Percentiles rank a stretch among this genome's conserved stretches.
Evolutionary conservation across 2,113 vertebrate genomes (phyloP).

Genomic region (Vulpes ferrilata): DNA sequence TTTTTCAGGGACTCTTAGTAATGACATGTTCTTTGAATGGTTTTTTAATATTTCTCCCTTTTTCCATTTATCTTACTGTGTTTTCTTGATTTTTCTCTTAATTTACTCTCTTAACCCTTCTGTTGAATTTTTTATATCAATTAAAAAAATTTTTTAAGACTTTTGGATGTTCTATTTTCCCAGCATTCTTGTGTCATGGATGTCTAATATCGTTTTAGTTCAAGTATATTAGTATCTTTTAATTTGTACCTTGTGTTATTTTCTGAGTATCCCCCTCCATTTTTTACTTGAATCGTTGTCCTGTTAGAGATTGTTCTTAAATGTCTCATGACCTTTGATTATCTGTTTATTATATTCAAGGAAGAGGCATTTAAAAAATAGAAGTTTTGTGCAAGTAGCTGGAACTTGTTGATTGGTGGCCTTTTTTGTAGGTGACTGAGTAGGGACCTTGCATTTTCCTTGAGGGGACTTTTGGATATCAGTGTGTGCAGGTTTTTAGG

Average conservation of each 20-base stretch:
- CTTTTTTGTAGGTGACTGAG: neutral
- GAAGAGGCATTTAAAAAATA: neutral
- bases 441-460: neutral
- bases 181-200: neutral
- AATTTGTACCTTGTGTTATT: slow-evolving; percentile 24
- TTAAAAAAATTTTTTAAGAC: neutral
- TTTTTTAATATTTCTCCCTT: neutral
- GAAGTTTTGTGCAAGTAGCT: neutral
- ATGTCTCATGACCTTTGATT: neutral
- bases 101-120: neutral
- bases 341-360: neutral
- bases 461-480: neutral
- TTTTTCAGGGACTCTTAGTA: neutral
- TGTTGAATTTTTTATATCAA: slow-evolving; percentile 22
- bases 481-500: neutral
- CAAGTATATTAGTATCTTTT: slow-evolving; percentile 20
- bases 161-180: slow-evolving; percentile 30
- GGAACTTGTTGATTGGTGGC: neutral
- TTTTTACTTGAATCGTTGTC: neutral
- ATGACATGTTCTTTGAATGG: slow-evolving; percentile 22
- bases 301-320: neutral
- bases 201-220: slow-evolving; percentile 12
- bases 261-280: neutral
- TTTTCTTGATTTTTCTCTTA: neutral
- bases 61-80: neutral